Evolutionary conservation across 2,113 vertebrate genomes (phyloP).

Genomic region (Isichthys henryi): DNA sequence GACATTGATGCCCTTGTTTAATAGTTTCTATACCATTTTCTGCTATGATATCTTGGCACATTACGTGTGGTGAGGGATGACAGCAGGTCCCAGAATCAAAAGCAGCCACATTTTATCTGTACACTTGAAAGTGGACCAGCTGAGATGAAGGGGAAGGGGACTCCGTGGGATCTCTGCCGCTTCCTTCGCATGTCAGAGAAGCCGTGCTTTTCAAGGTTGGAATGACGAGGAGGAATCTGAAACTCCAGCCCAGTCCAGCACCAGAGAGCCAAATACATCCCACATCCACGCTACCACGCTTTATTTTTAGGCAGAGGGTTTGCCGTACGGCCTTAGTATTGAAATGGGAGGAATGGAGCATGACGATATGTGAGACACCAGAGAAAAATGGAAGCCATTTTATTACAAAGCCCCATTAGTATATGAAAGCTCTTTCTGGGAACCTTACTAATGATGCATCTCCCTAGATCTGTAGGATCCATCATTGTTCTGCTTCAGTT

Average conservation of each 20-base stretch:
- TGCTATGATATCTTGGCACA: constrained; percentile 18
- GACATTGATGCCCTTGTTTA: background rate
- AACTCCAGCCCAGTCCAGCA: constrained; percentile 12
- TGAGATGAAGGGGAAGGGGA: constrained; percentile 27
- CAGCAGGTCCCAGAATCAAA: constrained; percentile 37
- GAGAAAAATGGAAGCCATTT: background rate
- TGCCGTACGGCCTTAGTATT: background rate
- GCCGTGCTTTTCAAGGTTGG: constrained; percentile 47
- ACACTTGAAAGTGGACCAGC: constrained; percentile 45
- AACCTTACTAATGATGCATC: background rate
- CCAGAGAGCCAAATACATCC: background rate
- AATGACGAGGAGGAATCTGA: constrained; percentile 42
- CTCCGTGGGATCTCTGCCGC: constrained; percentile 37
- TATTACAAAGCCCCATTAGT: background rate
- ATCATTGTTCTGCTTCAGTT: background rate
- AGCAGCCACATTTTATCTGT: constrained; percentile 47
- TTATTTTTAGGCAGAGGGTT: background rate
- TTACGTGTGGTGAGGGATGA: constrained; percentile 36
- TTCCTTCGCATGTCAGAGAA: constrained; percentile 38
- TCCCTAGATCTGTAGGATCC: background rate
- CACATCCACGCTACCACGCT: background rate
- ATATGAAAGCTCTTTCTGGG: background rate
- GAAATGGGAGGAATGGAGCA: background rate
- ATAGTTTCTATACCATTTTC: constrained; percentile 31
- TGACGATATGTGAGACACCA: background rate